These are phyloP conservation scores for Elmis aenea DNA, from an alignment of 2,888 invertebrate species.

Conservation along the genomic window DNA sequence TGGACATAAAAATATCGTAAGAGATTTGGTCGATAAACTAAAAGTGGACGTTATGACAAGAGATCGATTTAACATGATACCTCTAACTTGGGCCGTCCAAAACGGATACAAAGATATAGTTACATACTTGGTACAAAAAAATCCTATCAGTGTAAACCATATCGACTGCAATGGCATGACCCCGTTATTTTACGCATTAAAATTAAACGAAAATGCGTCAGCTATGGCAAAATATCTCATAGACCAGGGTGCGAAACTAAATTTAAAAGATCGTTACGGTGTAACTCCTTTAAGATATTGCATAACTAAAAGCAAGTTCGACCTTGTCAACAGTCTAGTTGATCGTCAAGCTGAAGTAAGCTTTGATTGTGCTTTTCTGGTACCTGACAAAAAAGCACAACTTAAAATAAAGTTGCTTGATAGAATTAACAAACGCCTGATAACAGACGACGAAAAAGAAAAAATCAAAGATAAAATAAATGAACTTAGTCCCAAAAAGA, in stretches of 20 bases:
- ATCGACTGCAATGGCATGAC: constrained; percentile 11
- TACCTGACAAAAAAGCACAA: too few species aligned
- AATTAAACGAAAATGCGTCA: constrained; percentile 1
- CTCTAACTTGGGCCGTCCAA: constrained; percentile 10
- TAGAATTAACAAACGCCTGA: too few species aligned
- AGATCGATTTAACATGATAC: constrained; percentile 4
- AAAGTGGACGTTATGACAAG: constrained; percentile 1
- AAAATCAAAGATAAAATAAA: too few species aligned
- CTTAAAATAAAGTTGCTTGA: too few species aligned
- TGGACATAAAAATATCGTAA: constrained; percentile 3
- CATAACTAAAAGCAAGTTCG: constrained; percentile 2
- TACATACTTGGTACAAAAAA: constrained; percentile 6
- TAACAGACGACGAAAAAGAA: too few species aligned
- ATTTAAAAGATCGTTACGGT: constrained; percentile 8
- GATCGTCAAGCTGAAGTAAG: constrained; percentile 9
- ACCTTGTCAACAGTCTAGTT: constrained; percentile 3
- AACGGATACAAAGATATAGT: constrained; percentile 9
- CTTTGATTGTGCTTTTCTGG: too few species aligned
- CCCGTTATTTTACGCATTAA: constrained; percentile 9
- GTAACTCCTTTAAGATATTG: constrained; percentile 10
- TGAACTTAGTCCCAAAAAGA: too few species aligned
- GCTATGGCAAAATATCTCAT: constrained; percentile 8
- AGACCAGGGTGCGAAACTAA: constrained; percentile 8
- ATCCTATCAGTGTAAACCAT: constrained; percentile 4
- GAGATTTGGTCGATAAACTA: neutral